A percentile compares a stretch with the other conserved stretches of the same genome.
These are phyloP conservation scores for Entomobrya multifasciata DNA, from an alignment of 2,888 invertebrate species.

Conservation along the genomic window DNA sequence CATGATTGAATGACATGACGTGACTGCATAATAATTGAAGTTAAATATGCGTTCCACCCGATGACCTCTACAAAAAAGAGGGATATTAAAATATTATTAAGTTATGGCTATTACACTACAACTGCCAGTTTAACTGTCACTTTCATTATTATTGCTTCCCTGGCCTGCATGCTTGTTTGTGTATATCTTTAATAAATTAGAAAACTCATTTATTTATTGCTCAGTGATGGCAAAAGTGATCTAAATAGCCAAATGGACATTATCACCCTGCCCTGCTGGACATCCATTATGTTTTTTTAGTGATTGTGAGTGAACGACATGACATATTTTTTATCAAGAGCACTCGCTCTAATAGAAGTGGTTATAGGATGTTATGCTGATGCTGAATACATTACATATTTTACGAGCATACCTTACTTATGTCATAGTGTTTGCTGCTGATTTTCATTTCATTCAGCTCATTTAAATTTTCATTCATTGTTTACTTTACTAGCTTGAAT, in stretches of 20 bases:
- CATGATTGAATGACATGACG: neutral
- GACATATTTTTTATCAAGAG: slow-evolving; percentile 18
- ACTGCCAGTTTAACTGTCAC: slow-evolving; percentile 40
- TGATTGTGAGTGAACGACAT: neutral
- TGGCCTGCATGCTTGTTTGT: slow-evolving; percentile 1
- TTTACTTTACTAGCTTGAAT: neutral
- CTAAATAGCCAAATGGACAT: slow-evolving; percentile 7
- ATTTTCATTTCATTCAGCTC: slow-evolving; percentile 25
- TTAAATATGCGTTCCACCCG: slow-evolving; percentile 37
- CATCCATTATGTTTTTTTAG: slow-evolving; percentile 21
- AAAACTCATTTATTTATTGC: slow-evolving; percentile 6
- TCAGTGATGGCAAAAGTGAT: neutral
- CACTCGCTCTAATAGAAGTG: too few relatives aligned
- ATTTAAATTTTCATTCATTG: slow-evolving; percentile 27
- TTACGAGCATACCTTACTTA: neutral
- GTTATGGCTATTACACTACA: too few relatives aligned
- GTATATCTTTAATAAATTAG: neutral
- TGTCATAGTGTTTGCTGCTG: neutral
- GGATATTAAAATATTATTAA: neutral
- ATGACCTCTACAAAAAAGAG: slow-evolving; percentile 39
- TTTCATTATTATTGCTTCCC: slow-evolving; percentile 8
- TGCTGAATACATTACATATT: too few relatives aligned
- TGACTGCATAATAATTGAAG: too few relatives aligned
- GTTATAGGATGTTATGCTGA: neutral
- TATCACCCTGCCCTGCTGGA: slow-evolving; percentile 30